A percentile compares a stretch with the other conserved stretches of the same genome.
Evolutionary conservation across 2,888 invertebrate species (phyloP).

Genomic region (Lithophane semibrunnea): DNA sequence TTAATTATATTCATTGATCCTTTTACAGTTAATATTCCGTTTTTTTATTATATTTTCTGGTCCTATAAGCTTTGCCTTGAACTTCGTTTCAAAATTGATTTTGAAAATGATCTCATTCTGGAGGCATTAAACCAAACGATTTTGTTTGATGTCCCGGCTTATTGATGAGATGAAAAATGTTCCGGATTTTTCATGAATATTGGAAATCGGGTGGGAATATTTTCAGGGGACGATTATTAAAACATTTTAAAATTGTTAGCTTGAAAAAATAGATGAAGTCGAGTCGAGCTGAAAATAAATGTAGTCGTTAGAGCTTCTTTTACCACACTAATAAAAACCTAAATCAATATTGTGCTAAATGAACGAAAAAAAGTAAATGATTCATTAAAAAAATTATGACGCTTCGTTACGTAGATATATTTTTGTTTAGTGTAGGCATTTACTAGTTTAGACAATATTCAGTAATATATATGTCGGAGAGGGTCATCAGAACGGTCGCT

Average conservation of each 20-base stretch:
- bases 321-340: not conserved
- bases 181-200: conserved; percentile 45
- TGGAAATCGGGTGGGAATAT: conserved; percentile 25
- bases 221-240: conserved; percentile 22
- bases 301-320: not conserved
- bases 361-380: not conserved
- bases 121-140: conserved; percentile 58
- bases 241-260: conserved; percentile 11
- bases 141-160: conserved; percentile 58
- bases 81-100: conserved; percentile 49
- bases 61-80: not conserved
- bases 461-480: not conserved
- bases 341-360: not conserved
- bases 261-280: not conserved
- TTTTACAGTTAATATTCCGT: conserved; percentile 1
- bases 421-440: not conserved
- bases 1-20: conserved; percentile 8
- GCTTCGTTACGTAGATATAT: not conserved
- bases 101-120: conserved; percentile 54
- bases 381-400: too few relatives aligned
- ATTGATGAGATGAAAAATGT: conserved; percentile 60
- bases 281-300: not conserved
- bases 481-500: too few relatives aligned
- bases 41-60: conserved; percentile 22
- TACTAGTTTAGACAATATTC: not conserved